phyloP scores from a whole-genome alignment of 2,797 vertebrate species.

The Atherinosoma microstoma region DNA sequence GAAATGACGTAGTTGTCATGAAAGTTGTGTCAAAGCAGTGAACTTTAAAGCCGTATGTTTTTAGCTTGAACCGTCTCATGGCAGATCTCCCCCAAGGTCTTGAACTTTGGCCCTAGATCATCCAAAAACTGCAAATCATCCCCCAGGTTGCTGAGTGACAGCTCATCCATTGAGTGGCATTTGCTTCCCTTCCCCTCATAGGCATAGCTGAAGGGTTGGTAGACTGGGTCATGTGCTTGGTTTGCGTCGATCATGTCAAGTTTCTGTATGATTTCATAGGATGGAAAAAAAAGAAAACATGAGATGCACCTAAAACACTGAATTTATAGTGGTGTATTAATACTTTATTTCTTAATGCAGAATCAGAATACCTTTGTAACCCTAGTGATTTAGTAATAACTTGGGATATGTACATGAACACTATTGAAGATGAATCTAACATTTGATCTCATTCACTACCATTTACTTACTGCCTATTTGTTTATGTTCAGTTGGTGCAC shows the following conservation, averaged over 20 bases:
- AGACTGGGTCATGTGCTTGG: neutral
- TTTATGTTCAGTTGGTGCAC: neutral
- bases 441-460: neutral
- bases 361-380: neutral
- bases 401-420: neutral
- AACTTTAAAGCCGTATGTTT: slow-evolving; percentile 42
- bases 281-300: neutral
- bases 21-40: slow-evolving; percentile 1
- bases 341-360: neutral
- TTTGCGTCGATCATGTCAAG: slow-evolving; percentile 19
- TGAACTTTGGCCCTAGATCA: slow-evolving; percentile 80
- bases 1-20: too few relatives aligned
- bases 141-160: slow-evolving; percentile 52
- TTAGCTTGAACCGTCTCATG: slow-evolving; percentile 32
- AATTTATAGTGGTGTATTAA: neutral
- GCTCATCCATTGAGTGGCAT: slow-evolving; percentile 66
- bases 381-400: neutral
- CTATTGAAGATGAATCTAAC: neutral
- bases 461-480: neutral
- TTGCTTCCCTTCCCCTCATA: slow-evolving; percentile 78
- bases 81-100: slow-evolving; percentile 66
- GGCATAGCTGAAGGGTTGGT: slow-evolving; percentile 58
- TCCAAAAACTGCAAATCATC: slow-evolving; percentile 74
- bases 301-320: neutral
- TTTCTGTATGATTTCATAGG: slow-evolving; percentile 70